Base-by-base conservation (phyloP, 2,797 vertebrate species). In the Enteromius trimaculatus region DNA sequence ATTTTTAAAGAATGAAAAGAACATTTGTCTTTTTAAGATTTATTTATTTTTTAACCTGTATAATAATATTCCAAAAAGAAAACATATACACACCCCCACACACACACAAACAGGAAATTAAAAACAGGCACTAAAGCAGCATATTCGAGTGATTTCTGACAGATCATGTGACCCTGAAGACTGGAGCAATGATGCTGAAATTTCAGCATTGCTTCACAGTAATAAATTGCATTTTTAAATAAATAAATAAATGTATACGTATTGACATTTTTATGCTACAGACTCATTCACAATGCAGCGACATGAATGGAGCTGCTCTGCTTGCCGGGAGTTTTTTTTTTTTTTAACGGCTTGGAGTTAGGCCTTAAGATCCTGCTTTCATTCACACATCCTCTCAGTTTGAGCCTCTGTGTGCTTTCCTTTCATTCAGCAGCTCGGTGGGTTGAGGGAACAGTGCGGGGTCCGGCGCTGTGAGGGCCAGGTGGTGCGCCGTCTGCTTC, bases 401-500 rank as follows among this genome's bases (percentile, higher is more conserved):
- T 47, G 26, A 44, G 39, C 8, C 16, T 75, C 4, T 58, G 7
- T 69, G 55, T 76, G 47, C 10, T 64, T 84, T 34, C 29, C 21
- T 58, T 77, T 72, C 34, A 79, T 84, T 84, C 68, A 79, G 58
- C 17, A 29, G 82, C 29, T 64, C 39, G 2, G 53, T 39, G 29
- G 17, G 29, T 23, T 78, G 23, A 23, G 60, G 53, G 14, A 60
- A 34, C 23, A 53, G 53, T 6, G 13, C 29, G 66, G 23, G n/a
- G 31, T 14, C 17, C 7, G 19, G 17, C 3, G 1, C 84, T 77
- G 74, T 77, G 49, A 77, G 65, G 79, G 19, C 47, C 84, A 77
- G 62, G 49, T 77, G 83, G 68, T 79, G 23, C 21, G 6, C 83
- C 55, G 44, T 81, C 49, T 81, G 79, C 72, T 49, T 44, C 7